phyloP scores from a whole-genome alignment of 1,140 invertebrate species.

The Nymphalis io region DNA sequence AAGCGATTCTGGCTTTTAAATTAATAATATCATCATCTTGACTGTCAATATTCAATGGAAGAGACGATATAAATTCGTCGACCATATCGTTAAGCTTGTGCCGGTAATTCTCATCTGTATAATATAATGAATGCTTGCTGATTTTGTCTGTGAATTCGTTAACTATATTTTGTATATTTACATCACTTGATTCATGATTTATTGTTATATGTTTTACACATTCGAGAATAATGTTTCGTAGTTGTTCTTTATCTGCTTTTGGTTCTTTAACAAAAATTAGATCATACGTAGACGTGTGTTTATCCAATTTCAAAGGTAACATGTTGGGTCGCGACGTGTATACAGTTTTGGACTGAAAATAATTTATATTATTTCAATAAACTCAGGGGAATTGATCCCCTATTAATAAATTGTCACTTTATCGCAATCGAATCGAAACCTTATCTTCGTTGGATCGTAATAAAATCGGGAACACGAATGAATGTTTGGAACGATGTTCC shows the following conservation, averaged over 20 bases:
- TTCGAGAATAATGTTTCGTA: conserved; percentile 27
- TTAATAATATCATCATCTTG: conserved; percentile 9
- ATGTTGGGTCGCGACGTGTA: background rate
- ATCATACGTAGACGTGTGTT: conserved; percentile 22
- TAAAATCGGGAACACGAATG: no score
- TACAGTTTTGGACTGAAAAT: conserved; percentile 8
- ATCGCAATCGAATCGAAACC: no score
- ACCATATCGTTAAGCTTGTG: conserved; percentile 21
- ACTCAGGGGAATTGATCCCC: background rate
- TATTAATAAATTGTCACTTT: background rate
- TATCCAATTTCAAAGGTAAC: conserved; percentile 11
- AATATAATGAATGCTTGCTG: conserved; percentile 4
- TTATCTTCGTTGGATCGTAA: no score
- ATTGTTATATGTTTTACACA: conserved; percentile 34
- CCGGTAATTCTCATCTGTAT: conserved; percentile 21
- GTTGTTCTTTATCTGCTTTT: background rate
- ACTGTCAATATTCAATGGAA: conserved; percentile 19
- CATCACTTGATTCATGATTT: conserved; percentile 26
- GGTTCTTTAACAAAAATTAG: background rate
- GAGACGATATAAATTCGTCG: conserved; percentile 26
- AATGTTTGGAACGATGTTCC: no score
- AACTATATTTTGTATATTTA: conserved; percentile 31
- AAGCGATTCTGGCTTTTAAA: conserved; percentile 16
- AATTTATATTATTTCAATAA: conserved; percentile 1
- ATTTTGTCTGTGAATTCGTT: conserved; percentile 37